Evolutionary conservation across 1,140 invertebrate genomes (phyloP).

Genomic region (Apis dorsata): DNA sequence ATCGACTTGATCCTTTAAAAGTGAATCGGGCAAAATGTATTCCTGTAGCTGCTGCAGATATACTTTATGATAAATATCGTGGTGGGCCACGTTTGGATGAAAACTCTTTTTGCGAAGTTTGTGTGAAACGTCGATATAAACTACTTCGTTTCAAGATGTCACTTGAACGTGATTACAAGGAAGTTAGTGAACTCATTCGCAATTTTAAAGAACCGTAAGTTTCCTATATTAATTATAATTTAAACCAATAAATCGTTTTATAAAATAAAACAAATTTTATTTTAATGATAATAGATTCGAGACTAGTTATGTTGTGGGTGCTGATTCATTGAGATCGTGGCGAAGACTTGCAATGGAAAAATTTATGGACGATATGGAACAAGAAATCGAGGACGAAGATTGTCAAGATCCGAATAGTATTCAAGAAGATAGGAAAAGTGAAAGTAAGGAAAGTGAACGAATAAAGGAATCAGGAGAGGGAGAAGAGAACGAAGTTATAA

Average conservation of each 20-base stretch:
- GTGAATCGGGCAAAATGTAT: constrained; percentile 77
- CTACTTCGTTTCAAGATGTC: constrained; percentile 72
- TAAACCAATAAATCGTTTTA: neutral
- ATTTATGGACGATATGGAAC: constrained; percentile 69
- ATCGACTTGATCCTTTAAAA: constrained; percentile 76
- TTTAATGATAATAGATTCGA: constrained; percentile 61
- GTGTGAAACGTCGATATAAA: constrained; percentile 80
- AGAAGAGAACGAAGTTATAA: constrained; percentile 71
- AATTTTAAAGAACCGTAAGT: constrained; percentile 73
- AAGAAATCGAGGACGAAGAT: constrained; percentile 63
- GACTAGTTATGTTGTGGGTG: constrained; percentile 73
- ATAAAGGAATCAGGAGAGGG: constrained; percentile 68
- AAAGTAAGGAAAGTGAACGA: constrained; percentile 55
- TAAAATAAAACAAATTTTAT: constrained; percentile 7
- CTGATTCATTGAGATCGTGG: constrained; percentile 75
- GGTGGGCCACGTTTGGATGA: constrained; percentile 78
- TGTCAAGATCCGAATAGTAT: constrained; percentile 44
- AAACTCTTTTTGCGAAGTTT: constrained; percentile 78
- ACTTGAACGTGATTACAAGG: constrained; percentile 75
- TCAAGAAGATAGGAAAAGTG: constrained; percentile 35
- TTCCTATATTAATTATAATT: neutral
- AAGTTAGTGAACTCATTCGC: constrained; percentile 72
- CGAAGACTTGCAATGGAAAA: constrained; percentile 73
- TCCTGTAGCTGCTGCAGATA: constrained; percentile 73
- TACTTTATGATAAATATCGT: constrained; percentile 78